A percentile compares a stretch with the other conserved stretches of the same genome.
These are phyloP conservation scores for Anhinga rufa DNA, from an alignment of 2,113 vertebrate genomes.

Conservation along the genomic window DNA sequence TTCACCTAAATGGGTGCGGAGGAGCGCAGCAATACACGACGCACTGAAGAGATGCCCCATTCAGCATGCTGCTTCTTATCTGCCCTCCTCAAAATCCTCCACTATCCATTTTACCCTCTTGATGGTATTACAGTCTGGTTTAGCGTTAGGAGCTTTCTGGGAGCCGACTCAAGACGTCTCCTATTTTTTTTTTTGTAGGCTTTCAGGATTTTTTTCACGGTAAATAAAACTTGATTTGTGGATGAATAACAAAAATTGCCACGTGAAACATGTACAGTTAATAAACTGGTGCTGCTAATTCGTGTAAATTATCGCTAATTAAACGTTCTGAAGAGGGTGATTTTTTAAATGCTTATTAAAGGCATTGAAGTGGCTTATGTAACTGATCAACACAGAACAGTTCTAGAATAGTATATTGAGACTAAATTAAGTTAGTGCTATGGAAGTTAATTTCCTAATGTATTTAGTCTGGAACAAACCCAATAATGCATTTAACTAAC, in stretches of 20 bases:
- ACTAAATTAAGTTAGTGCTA: slow-evolving; percentile 1
- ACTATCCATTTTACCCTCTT: background rate
- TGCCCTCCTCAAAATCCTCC: background rate
- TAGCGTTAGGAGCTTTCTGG: background rate
- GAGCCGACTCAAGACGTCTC: background rate
- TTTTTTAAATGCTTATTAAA: background rate
- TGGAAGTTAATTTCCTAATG: background rate
- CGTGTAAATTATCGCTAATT: background rate
- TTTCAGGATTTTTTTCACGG: background rate
- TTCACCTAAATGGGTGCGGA: background rate
- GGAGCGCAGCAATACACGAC: background rate
- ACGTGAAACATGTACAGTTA: background rate
- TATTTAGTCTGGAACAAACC: slow-evolving; percentile 1
- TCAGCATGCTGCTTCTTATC: background rate
- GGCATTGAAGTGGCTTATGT: background rate
- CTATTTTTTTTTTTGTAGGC: background rate
- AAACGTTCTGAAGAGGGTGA: background rate
- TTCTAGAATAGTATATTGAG: background rate
- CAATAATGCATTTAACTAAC: background rate
- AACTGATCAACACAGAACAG: background rate
- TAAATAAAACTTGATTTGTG: background rate
- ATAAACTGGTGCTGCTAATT: background rate
- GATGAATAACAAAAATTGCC: background rate
- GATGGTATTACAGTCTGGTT: too few relatives aligned
- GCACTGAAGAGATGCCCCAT: background rate